These are phyloP conservation scores for Phenacoccus solenopsis DNA, from an alignment of 1,140 invertebrate genomes.

Conservation along the genomic window DNA sequence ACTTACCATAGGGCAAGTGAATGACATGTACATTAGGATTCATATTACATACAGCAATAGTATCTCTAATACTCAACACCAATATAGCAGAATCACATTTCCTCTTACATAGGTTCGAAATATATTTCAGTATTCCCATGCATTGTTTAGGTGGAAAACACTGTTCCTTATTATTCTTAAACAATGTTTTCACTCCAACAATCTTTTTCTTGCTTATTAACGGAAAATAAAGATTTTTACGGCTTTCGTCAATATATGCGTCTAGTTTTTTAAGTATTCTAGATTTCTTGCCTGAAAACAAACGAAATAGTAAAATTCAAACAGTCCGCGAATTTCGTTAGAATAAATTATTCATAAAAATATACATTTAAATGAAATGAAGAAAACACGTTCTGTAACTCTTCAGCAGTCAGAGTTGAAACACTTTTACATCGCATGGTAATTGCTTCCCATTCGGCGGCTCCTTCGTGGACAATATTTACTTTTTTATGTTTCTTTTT, in stretches of 20 bases:
- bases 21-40: conserved; percentile 40
- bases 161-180: not conserved
- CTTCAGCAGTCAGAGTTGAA: not conserved
- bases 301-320: not conserved
- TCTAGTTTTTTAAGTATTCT: not conserved
- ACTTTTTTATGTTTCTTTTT: not conserved
- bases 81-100: conserved; percentile 40
- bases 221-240: not conserved
- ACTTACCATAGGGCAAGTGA: conserved; percentile 44
- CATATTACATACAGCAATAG: conserved; percentile 38
- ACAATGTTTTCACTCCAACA: not conserved
- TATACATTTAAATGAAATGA: not conserved
- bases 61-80: conserved; percentile 50
- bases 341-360: not conserved
- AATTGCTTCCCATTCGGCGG: not conserved
- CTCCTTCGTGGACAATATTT: not conserved
- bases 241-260: not conserved
- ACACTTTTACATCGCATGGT: not conserved
- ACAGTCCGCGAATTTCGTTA: not conserved
- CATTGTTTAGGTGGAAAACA: not conserved
- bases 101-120: conserved; percentile 4
- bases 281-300: not conserved
- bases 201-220: not conserved
- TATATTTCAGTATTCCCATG: conserved; percentile 11
- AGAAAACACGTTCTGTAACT: not conserved